These are phyloP conservation scores for Synergus japonicus DNA, from an alignment of 2,888 invertebrate species.

Conservation along the genomic window DNA sequence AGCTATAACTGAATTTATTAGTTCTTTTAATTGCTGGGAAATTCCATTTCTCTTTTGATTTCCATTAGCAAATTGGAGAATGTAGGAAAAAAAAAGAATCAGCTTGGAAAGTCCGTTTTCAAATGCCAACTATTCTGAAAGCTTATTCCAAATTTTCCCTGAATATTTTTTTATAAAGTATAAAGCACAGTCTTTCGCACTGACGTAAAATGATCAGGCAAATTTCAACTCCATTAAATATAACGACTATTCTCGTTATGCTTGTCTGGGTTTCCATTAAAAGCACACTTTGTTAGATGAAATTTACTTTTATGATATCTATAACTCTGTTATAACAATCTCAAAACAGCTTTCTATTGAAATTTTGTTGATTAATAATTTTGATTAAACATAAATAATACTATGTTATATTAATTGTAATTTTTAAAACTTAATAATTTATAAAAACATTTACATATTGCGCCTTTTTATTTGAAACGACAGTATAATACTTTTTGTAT, in stretches of 20 bases:
- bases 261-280: constrained; percentile 5
- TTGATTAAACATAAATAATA: too few relatives aligned
- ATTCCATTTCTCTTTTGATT: neutral
- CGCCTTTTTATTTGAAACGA: neutral
- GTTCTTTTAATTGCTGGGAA: neutral
- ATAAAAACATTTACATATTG: too few relatives aligned
- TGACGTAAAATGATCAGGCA: neutral
- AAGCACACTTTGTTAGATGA: neutral
- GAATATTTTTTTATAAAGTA: too few relatives aligned
- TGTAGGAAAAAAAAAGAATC: neutral
- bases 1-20: neutral
- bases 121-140: neutral
- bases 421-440: too few relatives aligned
- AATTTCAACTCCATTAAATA: constrained; percentile 10
- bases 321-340: too few relatives aligned
- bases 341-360: neutral
- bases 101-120: neutral
- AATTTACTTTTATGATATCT: neutral
- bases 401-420: too few relatives aligned
- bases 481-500: neutral
- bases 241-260: neutral
- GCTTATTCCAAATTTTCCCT: neutral
- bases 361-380: neutral
- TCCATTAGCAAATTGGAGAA: neutral
- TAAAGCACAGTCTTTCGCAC: too few relatives aligned